These are phyloP conservation scores for Guaruba guarouba DNA, from an alignment of 2,113 vertebrate genomes.

Conservation along the genomic window DNA sequence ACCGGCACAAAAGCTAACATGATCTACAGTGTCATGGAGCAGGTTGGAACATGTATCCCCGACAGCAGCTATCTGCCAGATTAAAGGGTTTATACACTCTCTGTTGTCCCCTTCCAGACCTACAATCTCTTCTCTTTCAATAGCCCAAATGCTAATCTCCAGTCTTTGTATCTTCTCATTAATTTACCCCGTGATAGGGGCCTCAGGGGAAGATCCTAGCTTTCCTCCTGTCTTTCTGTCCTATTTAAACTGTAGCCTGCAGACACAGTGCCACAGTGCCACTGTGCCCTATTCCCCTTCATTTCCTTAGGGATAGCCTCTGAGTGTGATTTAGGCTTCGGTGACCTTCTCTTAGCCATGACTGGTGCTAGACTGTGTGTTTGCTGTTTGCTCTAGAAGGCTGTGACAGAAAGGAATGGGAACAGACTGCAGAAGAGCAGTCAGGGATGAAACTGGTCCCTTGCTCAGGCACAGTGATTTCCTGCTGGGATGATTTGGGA, in stretches of 20 bases:
- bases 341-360: background rate
- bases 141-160: background rate
- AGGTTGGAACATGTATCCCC: background rate
- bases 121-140: background rate
- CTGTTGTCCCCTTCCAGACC: background rate
- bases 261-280: background rate
- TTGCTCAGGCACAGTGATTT: background rate
- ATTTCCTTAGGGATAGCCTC: background rate
- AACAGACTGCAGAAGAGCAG: background rate
- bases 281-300: background rate
- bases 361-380: background rate
- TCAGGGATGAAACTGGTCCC: background rate
- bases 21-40: constrained; percentile 36
- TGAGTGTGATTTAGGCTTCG: background rate
- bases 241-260: background rate
- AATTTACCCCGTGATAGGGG: background rate
- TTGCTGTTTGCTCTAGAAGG: background rate
- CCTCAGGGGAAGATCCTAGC: background rate
- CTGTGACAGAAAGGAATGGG: background rate
- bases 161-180: background rate
- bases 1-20: constrained; percentile 42
- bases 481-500: background rate
- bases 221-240: background rate
- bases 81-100: constrained; percentile 43
- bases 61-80: constrained; percentile 16